Evolutionary conservation across 2,888 invertebrate species (phyloP).

Genomic region (Eulithis prunata): DNA sequence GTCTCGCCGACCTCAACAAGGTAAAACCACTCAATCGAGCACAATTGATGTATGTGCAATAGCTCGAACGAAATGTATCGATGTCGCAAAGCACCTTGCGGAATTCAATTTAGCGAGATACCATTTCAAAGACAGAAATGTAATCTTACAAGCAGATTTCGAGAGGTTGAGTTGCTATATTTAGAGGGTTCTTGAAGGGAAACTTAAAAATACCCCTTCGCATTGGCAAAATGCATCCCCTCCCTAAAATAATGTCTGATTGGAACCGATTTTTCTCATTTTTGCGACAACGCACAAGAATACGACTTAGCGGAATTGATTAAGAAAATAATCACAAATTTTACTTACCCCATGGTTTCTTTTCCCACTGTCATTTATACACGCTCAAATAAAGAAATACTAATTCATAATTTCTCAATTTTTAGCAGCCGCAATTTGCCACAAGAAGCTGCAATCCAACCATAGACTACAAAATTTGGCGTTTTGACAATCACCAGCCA

Average conservation of each 20-base stretch:
- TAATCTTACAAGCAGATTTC: neutral
- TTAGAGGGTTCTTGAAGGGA: constrained; percentile 41
- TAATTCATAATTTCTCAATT: constrained; percentile 67
- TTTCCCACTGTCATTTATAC: constrained; percentile 92
- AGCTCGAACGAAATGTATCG: constrained; percentile 43
- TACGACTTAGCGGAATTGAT: constrained; percentile 35
- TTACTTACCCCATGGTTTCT: constrained; percentile 91
- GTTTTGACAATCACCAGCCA: constrained; percentile 8
- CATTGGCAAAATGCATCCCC: constrained; percentile 81
- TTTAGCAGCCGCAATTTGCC: constrained; percentile 64
- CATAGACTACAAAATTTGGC: constrained; percentile 52
- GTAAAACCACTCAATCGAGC: constrained; percentile 72
- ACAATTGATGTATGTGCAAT: constrained; percentile 74
- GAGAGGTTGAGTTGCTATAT: constrained; percentile 20
- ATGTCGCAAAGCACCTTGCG: constrained; percentile 32
- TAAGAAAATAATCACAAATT: constrained; percentile 28
- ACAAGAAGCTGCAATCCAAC: constrained; percentile 57
- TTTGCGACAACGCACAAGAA: constrained; percentile 24
- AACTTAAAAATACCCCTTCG: constrained; percentile 77
- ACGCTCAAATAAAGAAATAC: constrained; percentile 67
- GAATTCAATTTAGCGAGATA: constrained; percentile 17
- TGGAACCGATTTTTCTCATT: constrained; percentile 57
- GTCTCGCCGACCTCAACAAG: constrained; percentile 67
- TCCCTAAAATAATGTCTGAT: constrained; percentile 77
- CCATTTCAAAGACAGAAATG: constrained; percentile 1